Base-by-base conservation (phyloP, 2,888 invertebrate genomes). In the Synanthedon tipuliformis region DNA sequence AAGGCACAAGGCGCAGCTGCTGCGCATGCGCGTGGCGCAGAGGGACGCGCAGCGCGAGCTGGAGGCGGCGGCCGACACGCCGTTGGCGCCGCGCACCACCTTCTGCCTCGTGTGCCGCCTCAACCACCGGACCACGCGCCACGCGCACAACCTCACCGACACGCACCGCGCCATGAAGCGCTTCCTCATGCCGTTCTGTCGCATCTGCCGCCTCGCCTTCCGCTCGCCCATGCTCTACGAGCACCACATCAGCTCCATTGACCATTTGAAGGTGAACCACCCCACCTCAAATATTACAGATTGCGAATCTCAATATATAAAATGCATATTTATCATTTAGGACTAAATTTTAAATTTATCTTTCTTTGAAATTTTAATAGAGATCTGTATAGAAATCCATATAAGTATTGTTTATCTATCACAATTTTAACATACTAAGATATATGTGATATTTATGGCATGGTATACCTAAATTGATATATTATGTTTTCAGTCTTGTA, bases 221-320 rank as follows among this genome's bases (percentile, higher is more conserved):
- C 92, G 93, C 64, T 94, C 94, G 59, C 94, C 95, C 12, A 95
- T 95, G 94, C 88, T 93, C 13, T 95, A 93, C 73, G 95, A 95
- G 71, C 93, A 92, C 57, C 95, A 95, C 77, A 90, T 94, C 59
- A 93, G 94, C 71, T 93, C 94, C 0, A 80, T 95, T 60, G 93
- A 93, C 55, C 95, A 95, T 67, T 90, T 95, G 34, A 92, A 92
- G 91, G 94, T 94, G 78, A 69, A 59, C 3, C 4, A 41, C 41
- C 27, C 27, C 27, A 27, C 27, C 27, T 7, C 27, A 27, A 27
- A 27, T 27, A 5, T 7, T 27, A 13, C 15, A 13, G 3, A 11
- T 41, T 41, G 41, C n/a, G 11, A 41, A 53, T 50, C 40, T 27
- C 15, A 18, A 40, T 13, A 18, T 23, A 27, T 40, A 50, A 41